Conservation (phyloP, 2,113 vertebrate species). For the Nesoenas mayeri region DNA sequence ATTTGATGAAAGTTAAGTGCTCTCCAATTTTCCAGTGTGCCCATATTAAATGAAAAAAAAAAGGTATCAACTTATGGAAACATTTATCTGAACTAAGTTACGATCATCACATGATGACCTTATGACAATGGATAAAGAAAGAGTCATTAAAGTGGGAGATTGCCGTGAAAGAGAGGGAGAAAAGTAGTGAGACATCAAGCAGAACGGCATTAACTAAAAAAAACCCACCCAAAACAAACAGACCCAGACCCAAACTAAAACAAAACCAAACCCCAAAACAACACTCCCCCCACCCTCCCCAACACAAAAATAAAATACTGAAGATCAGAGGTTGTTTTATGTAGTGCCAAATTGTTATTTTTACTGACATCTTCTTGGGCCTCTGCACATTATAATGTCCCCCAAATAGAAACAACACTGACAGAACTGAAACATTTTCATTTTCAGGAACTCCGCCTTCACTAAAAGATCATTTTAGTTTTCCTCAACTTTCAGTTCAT, state of each 20-base stretch:
- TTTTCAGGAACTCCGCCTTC: not conserved
- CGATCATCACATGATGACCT: not conserved
- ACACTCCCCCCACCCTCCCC: not conserved
- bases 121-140: not conserved
- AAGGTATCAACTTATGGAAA: not conserved
- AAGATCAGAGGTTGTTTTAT: too few species aligned
- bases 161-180: not conserved
- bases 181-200: not conserved
- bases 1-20: not conserved
- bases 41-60: not conserved
- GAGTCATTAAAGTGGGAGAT: not conserved
- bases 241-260: too few species aligned
- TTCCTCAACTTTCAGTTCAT: not conserved
- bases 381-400: accelerated
- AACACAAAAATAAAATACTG: not conserved
- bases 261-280: not conserved
- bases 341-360: not conserved
- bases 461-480: not conserved
- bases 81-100: not conserved
- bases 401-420: not conserved
- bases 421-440: not conserved
- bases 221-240: not conserved
- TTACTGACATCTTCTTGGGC: not conserved
- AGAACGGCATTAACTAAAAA: not conserved
- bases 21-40: not conserved